Evolutionary conservation across 2,113 vertebrate genomes (phyloP).

Genomic region (Phylloscopus whistleri): DNA sequence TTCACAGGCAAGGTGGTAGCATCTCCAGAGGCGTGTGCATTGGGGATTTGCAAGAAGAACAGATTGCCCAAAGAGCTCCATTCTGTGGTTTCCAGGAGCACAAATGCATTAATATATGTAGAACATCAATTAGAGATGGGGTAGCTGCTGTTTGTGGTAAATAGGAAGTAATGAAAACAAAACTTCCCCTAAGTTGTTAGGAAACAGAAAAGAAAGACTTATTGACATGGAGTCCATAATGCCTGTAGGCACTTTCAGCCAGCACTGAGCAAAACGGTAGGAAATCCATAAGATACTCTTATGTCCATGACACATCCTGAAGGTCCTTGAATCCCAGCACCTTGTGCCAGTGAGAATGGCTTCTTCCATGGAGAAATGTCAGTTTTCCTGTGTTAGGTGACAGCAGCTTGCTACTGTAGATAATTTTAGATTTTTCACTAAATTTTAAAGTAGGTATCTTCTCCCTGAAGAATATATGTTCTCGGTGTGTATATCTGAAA

Average conservation of each 20-base stretch:
- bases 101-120: not conserved
- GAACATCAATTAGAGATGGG: not conserved
- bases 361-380: not conserved
- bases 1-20: not conserved
- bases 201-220: not conserved
- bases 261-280: not conserved
- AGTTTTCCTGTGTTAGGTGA: not conserved
- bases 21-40: not conserved
- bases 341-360: not conserved
- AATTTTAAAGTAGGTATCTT: not conserved
- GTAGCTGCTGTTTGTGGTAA: not conserved
- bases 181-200: not conserved
- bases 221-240: accelerated
- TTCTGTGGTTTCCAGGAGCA: not conserved
- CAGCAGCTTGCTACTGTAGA: not conserved
- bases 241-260: not conserved
- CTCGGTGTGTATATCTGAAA: not conserved
- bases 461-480: not conserved
- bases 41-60: not conserved
- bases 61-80: not conserved
- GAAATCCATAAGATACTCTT: not conserved
- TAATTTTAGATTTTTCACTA: not conserved
- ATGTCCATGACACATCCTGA: not conserved
- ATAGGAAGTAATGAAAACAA: not conserved
- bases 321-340: not conserved